Evolutionary conservation across 2,797 vertebrate genomes (phyloP), one percentile per base, ranked within the genome.

Genomic region (Pangasius macronema): DNA sequence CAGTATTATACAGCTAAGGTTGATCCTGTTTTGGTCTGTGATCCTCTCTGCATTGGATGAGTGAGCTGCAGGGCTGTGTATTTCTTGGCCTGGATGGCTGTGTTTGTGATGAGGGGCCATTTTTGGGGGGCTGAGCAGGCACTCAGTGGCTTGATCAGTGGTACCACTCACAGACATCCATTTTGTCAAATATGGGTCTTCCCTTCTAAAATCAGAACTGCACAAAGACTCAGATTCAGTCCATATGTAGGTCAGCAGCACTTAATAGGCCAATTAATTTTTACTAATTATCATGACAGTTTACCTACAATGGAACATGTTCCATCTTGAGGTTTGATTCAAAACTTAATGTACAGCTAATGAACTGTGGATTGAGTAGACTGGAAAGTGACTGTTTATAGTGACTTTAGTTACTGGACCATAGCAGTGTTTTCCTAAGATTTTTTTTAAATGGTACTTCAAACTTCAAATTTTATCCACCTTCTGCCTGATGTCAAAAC

Each of bases 171-270:
- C 14, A 46, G 33, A 42, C 53, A 10, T 72, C 36, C 36, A 67
- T 36, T 70, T 46, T 24, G 51, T 76, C 49, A 49, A 79, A 46
- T 61, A 72, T 22, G 33, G 27, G 36, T 24, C 79, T 82, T 73
- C 79, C 82, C 67, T 86, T 70, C 77, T 86, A 27, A 70, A 81
- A 36, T n/a, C 13, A 20, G 42, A 79, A 33, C 59, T 39, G 46
- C 49, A 86, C 85, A 81, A 81, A 86, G 85, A 70, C 51, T 5
- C 22, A 81, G 33, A 86, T 86, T 86, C 85, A 86, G 61, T 33
- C 11, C 30, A 80, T 33, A 79, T 67, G 53, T 67, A 30, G 59
- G 18, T 27, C 51, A 13, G 65, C 53, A 30, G 51, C 57, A 24
- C 33, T 55, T 33, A n/a, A n/a, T n/a, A 36, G 36, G 30, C 49